A percentile compares a stretch with the other conserved stretches of the same genome.
Conservation (phyloP, 2,888 invertebrate species). For the Drosophila austrosaltans region DNA sequence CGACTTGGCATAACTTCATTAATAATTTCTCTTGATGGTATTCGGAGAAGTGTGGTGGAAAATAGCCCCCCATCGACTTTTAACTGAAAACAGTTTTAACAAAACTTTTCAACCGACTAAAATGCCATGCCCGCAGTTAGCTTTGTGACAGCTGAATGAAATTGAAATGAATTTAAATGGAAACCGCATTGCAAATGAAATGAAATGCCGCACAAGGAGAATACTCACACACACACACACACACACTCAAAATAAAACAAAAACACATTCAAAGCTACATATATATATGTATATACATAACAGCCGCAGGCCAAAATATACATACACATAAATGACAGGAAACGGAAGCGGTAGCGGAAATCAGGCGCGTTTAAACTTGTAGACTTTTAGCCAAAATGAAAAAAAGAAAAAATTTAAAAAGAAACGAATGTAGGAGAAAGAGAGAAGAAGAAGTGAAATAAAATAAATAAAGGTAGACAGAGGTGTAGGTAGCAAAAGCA, state of each 20-base stretch:
- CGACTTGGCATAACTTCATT: constrained; percentile 45
- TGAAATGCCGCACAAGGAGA: constrained; percentile 26
- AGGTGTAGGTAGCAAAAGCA: constrained; percentile 39
- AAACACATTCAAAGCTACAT: constrained; percentile 15
- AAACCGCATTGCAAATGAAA: constrained; percentile 20
- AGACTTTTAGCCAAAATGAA: constrained; percentile 19
- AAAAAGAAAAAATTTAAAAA: constrained; percentile 19
- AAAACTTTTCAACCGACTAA: constrained; percentile 12
- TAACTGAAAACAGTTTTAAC: constrained; percentile 21
- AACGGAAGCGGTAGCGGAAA: constrained; percentile 67
- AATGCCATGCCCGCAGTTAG: constrained; percentile 14
- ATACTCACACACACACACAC: constrained; percentile 10
- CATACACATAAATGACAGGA: constrained; percentile 49
- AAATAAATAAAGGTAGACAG: not conserved
- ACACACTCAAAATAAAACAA: constrained; percentile 26
- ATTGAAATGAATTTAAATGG: constrained; percentile 20
- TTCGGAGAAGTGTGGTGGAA: constrained; percentile 17
- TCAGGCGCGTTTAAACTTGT: constrained; percentile 60
- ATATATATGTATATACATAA: constrained; percentile 9
- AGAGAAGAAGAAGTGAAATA: not conserved
- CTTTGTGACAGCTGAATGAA: constrained; percentile 15
- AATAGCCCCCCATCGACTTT: constrained; percentile 12
- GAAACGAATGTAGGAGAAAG: constrained; percentile 16
- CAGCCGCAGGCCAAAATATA: constrained; percentile 38
- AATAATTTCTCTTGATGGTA: constrained; percentile 45